These are phyloP conservation scores for Synanthedon andrenaeformis DNA, from an alignment of 2,888 invertebrate species.

Conservation along the genomic window DNA sequence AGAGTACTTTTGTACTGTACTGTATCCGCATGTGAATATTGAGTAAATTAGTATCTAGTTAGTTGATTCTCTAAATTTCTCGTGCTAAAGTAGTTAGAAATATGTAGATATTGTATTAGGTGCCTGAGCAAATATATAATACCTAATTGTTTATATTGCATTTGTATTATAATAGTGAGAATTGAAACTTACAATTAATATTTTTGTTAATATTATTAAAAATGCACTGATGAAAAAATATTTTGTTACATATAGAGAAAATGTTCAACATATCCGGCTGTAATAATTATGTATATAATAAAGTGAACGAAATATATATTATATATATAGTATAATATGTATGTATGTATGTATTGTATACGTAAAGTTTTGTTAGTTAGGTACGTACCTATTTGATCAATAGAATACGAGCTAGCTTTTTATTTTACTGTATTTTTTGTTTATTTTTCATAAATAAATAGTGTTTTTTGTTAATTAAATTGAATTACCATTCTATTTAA, in stretches of 20 bases:
- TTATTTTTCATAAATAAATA: no score
- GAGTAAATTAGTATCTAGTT: neutral
- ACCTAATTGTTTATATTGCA: slow-evolving; percentile 14
- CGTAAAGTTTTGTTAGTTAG: neutral
- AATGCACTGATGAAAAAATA: neutral
- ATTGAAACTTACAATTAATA: slow-evolving; percentile 16
- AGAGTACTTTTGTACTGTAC: no score
- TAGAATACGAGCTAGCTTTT: no score
- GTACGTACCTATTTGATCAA: no score
- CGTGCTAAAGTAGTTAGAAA: slow-evolving; percentile 10
- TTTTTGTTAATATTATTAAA: slow-evolving; percentile 13
- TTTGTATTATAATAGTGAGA: slow-evolving; percentile 33
- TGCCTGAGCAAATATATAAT: slow-evolving; percentile 34
- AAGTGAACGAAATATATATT: neutral
- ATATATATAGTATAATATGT: neutral
- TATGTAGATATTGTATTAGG: slow-evolving; percentile 22
- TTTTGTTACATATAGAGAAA: slow-evolving; percentile 1
- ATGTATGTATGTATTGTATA: neutral
- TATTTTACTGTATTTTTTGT: no score
- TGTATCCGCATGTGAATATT: neutral
- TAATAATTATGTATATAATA: neutral
- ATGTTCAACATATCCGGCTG: slow-evolving; percentile 1
- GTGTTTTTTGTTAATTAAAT: no score
- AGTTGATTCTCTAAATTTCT: slow-evolving; percentile 3
- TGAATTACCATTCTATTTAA: no score